A percentile compares a stretch with the other conserved stretches of the same genome.
Conservation (phyloP, 2,888 invertebrate genomes). For the Thalpophila matura region DNA sequence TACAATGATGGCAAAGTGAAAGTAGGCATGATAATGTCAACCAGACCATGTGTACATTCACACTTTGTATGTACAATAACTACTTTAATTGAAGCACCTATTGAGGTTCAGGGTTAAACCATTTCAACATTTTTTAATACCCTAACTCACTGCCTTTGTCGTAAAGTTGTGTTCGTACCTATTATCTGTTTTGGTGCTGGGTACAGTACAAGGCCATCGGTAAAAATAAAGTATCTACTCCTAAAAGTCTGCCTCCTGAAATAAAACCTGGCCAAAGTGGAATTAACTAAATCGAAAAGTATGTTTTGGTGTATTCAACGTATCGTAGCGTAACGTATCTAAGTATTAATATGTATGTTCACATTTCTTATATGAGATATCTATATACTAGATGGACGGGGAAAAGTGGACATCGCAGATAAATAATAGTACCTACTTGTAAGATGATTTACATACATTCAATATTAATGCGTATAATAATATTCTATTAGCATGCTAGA, state of each 20-base stretch:
- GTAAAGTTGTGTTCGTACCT: slow-evolving; percentile 47
- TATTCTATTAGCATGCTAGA: slow-evolving; percentile 35
- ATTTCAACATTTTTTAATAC: slow-evolving; percentile 42
- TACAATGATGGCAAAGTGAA: slow-evolving; percentile 42
- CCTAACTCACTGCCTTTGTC: slow-evolving; percentile 22
- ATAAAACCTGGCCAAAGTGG: slow-evolving; percentile 32
- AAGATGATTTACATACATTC: neutral
- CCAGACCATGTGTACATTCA: slow-evolving; percentile 24
- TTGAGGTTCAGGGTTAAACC: slow-evolving; percentile 27
- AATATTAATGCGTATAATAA: neutral
- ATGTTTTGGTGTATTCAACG: slow-evolving; percentile 22
- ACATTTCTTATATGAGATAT: neutral
- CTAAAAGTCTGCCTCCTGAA: slow-evolving; percentile 35
- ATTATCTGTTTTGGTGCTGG: slow-evolving; percentile 42
- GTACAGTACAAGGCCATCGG: slow-evolving; percentile 37
- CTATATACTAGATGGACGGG: neutral
- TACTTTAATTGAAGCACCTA: slow-evolving; percentile 48
- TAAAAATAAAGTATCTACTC: slow-evolving; percentile 38
- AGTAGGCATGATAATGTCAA: slow-evolving; percentile 23
- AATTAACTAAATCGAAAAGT: slow-evolving; percentile 30
- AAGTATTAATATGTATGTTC: neutral
- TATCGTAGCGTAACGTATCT: too few relatives aligned
- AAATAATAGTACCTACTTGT: neutral
- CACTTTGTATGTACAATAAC: slow-evolving; percentile 11
- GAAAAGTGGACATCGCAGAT: neutral